Evolutionary conservation across 2,113 vertebrate species (phyloP), one percentile per base, ranked within the genome.

Genomic region (Dendrocopos noguchii): DNA sequence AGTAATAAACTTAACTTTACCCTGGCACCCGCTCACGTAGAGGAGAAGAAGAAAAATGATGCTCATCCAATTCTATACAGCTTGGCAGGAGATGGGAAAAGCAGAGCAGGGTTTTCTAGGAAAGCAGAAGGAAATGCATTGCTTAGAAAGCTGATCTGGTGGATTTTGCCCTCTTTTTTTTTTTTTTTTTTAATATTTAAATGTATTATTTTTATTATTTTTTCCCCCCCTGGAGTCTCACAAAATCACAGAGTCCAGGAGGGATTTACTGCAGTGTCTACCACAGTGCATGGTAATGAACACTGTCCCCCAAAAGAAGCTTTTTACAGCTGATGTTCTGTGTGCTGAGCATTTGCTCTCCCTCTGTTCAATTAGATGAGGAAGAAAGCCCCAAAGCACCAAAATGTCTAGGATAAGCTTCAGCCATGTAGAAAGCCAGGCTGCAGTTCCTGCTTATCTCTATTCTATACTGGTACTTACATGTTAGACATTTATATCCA

Each of bases 71-170:
- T 96, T 92, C 94, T 87, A 67, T 93, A 63, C 4, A 44, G 79
- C 79, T 95, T 95, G 94, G 91, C 94, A 96, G 91, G 79, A 95
- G 95, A 94, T 94, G 91, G 95, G 84, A 92, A 94, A 96, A 93
- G 91, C 93, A 96, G 89, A 95, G 87, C 87, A 92, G 81, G 33
- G 72, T 95, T 96, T 95, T 95, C 95, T 96, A 96, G 95, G 93
- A 96, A 96, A 96, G 84, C 19, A 4, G 52, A n/a, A 85, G 84
- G 84, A 93, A 89, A 91, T 79, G 64, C 53, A 19, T 87, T 92
- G 91, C 93, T 94, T 91, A 91, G 96, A 96, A 95, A 96, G 93
- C 91, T 96, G 91, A 93, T 91, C 89, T 93, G 89, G 84, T 77
- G 47, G 73, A 92, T 94, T 95, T 88, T 66, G 52, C 75, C 71